Percentiles rank a stretch among this genome's conserved stretches.
These are phyloP conservation scores for Formica selysi DNA, from an alignment of 1,140 invertebrate genomes.

Conservation along the genomic window DNA sequence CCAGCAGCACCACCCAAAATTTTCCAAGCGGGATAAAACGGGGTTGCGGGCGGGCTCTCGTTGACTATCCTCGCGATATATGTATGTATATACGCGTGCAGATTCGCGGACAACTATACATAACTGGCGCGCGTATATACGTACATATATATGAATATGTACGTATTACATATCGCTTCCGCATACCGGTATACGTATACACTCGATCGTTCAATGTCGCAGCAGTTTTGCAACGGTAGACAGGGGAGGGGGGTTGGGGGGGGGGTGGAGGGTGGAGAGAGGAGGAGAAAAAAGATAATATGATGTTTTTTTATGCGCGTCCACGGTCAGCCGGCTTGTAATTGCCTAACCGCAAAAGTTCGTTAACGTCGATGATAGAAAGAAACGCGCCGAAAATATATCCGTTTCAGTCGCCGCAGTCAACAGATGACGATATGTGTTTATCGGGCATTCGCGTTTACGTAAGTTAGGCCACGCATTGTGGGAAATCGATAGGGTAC, in stretches of 20 bases:
- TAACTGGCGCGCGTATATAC: background rate
- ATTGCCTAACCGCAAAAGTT: conserved; percentile 57
- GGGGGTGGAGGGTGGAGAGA: background rate
- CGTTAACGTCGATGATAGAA: conserved; percentile 55
- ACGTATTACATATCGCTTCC: background rate
- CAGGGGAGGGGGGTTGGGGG: background rate
- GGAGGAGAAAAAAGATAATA: conserved; percentile 10
- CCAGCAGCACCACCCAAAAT: conserved; percentile 64
- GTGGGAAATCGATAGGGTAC: conserved; percentile 3
- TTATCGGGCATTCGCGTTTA: conserved; percentile 52
- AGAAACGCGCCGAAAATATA: conserved; percentile 51
- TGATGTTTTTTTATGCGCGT: conserved; percentile 30
- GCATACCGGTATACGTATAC: conserved; percentile 10
- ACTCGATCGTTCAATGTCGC: conserved; percentile 67
- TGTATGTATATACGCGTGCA: conserved; percentile 5
- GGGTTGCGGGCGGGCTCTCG: conserved; percentile 25
- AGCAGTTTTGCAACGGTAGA: conserved; percentile 36
- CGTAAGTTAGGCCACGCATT: conserved; percentile 27
- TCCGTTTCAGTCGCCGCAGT: conserved; percentile 37
- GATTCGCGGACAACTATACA: too few relatives aligned
- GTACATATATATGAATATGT: background rate
- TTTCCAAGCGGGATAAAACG: conserved; percentile 63
- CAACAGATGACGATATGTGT: conserved; percentile 51
- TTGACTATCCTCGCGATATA: conserved; percentile 56
- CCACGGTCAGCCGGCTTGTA: conserved; percentile 51